These are phyloP conservation scores for Calypte anna DNA, from an alignment of 2,113 vertebrate genomes.

Conservation along the genomic window DNA sequence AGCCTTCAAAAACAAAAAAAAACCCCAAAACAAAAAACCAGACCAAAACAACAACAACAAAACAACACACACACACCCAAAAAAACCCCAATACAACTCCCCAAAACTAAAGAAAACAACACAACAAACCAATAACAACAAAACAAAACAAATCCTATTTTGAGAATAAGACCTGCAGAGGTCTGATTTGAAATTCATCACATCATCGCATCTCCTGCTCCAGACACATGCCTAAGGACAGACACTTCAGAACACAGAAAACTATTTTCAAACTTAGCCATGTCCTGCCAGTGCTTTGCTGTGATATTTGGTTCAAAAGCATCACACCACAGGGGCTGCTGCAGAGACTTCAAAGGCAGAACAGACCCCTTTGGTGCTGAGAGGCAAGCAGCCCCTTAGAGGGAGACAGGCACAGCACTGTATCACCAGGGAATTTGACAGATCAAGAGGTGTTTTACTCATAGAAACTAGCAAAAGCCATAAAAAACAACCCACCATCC, in stretches of 20 bases:
- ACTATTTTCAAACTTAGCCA: not conserved
- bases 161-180: not conserved
- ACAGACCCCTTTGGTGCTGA: not conserved
- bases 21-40: no score
- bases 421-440: not conserved
- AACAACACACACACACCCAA: no score
- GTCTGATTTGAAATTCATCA: conserved; percentile 4
- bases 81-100: no score
- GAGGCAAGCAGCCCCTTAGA: not conserved
- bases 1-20: not conserved
- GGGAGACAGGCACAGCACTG: not conserved
- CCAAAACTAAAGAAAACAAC: no score
- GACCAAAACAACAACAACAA: no score
- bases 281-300: not conserved
- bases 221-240: not conserved
- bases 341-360: not conserved
- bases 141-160: not conserved
- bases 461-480: not conserved
- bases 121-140: no score
- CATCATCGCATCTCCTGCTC: not conserved
- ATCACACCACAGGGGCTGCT: not conserved
- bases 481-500: not conserved
- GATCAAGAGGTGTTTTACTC: not conserved
- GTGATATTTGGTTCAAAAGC: not conserved
- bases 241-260: not conserved